Conservation (phyloP, 2,888 invertebrate genomes). For the Caenorhabditis sp. region DNA sequence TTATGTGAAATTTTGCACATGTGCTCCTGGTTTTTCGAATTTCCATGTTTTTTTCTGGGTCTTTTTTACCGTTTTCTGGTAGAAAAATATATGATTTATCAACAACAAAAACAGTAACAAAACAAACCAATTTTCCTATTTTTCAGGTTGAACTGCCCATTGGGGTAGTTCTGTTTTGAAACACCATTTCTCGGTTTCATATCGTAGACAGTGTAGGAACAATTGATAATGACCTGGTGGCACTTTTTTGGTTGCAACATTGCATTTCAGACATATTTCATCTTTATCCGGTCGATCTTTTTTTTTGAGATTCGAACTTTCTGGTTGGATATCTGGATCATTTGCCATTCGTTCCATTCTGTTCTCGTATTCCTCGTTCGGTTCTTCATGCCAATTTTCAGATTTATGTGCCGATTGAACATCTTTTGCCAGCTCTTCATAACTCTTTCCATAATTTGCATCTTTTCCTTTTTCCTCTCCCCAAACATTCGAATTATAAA, state of each 20-base stretch:
- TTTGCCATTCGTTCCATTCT: slow-evolving; percentile 52
- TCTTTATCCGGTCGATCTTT: slow-evolving; percentile 59
- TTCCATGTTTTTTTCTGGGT: neutral
- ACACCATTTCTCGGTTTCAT: slow-evolving; percentile 62
- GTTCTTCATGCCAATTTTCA: slow-evolving; percentile 57
- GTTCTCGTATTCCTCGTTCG: slow-evolving; percentile 57
- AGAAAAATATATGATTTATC: slow-evolving; percentile 5
- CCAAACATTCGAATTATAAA: slow-evolving; percentile 92
- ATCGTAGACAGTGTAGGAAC: slow-evolving; percentile 68
- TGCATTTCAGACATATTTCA: slow-evolving; percentile 65
- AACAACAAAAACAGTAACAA: slow-evolving; percentile 3
- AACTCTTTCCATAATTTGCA: slow-evolving; percentile 78
- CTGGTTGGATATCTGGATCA: slow-evolving; percentile 27
- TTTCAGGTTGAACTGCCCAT: slow-evolving; percentile 58
- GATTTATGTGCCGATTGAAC: slow-evolving; percentile 53
- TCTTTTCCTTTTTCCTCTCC: slow-evolving; percentile 90
- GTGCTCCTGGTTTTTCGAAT: neutral
- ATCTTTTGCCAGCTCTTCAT: slow-evolving; percentile 56
- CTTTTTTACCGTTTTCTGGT: neutral
- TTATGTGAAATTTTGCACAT: neutral
- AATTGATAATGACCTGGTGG: slow-evolving; percentile 58
- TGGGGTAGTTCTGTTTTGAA: slow-evolving; percentile 63
- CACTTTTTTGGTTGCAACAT: slow-evolving; percentile 57
- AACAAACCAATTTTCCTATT: neutral
- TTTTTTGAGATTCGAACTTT: slow-evolving; percentile 33